Percentiles rank a stretch among this genome's conserved stretches.
Conservation (phyloP, 1,140 invertebrate species). For the Ostrea denselamellosa region DNA sequence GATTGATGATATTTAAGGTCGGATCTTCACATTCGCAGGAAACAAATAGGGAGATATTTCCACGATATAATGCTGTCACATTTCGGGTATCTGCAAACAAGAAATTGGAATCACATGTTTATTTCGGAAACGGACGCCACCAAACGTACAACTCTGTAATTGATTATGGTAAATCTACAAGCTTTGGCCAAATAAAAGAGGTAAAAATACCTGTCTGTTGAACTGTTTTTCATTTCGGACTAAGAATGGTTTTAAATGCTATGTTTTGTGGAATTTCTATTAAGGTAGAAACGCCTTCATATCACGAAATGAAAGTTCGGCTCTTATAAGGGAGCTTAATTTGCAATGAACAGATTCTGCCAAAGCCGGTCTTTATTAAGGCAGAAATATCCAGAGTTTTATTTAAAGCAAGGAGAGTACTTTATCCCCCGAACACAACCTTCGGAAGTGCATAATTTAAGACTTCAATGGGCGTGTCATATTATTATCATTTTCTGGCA, state of each 20-base stretch:
- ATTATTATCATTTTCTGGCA: neutral
- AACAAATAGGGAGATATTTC: neutral
- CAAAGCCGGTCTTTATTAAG: conserved; percentile 16
- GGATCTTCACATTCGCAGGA: neutral
- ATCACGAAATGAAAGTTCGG: conserved; percentile 30
- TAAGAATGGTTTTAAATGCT: conserved; percentile 29
- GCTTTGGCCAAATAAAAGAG: conserved; percentile 12
- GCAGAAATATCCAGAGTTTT: neutral
- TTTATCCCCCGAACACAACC: neutral
- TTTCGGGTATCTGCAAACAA: conserved; percentile 3
- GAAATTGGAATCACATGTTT: conserved; percentile 18
- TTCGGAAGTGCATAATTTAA: neutral
- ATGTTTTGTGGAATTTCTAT: conserved; percentile 17
- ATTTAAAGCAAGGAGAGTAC: neutral
- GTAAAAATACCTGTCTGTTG: conserved; percentile 26
- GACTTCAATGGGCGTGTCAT: neutral
- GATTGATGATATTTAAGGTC: conserved; percentile 19
- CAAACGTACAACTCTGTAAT: neutral
- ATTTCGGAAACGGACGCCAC: neutral
- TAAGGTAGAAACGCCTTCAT: conserved; percentile 11
- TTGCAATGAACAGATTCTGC: conserved; percentile 21
- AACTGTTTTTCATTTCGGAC: conserved; percentile 16
- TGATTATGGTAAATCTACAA: conserved; percentile 34
- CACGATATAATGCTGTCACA: conserved; percentile 5
- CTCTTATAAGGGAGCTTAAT: conserved; percentile 29